These are phyloP conservation scores for Plectropomus leopardus DNA, from an alignment of 2,113 vertebrate genomes.

Conservation along the genomic window DNA sequence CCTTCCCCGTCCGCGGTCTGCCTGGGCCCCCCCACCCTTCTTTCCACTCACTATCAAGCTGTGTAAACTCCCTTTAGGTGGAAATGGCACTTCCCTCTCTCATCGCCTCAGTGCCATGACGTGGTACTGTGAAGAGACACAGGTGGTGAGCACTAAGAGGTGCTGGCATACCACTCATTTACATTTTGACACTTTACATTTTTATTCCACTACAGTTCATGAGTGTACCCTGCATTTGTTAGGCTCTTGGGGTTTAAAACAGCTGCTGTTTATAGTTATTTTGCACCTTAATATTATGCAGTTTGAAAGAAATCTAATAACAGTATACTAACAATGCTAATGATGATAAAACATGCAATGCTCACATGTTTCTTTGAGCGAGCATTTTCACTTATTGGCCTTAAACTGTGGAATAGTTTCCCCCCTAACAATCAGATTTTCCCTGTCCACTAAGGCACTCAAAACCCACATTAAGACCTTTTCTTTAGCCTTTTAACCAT, in stretches of 20 bases:
- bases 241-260: no score
- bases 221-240: not conserved
- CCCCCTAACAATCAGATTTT: no score
- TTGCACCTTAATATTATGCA: not conserved
- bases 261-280: not conserved
- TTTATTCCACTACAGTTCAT: not conserved
- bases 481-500: no score
- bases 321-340: not conserved
- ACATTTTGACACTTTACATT: not conserved
- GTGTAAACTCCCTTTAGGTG: conserved; percentile 48
- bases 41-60: conserved; percentile 50
- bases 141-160: not conserved
- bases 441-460: no score
- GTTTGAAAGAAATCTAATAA: not conserved
- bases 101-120: conserved; percentile 74
- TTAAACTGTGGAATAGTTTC: no score
- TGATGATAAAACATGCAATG: not conserved
- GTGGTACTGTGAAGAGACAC: conserved; percentile 44
- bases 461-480: no score
- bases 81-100: conserved; percentile 56
- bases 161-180: not conserved
- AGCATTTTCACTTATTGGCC: no score
- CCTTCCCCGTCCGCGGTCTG: conserved; percentile 82
- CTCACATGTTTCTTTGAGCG: no score
- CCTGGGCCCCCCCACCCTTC: conserved; percentile 58